phyloP scores from a whole-genome alignment of 92 coral and sea anemone genomes.

The Phenganax subtilis region DNA sequence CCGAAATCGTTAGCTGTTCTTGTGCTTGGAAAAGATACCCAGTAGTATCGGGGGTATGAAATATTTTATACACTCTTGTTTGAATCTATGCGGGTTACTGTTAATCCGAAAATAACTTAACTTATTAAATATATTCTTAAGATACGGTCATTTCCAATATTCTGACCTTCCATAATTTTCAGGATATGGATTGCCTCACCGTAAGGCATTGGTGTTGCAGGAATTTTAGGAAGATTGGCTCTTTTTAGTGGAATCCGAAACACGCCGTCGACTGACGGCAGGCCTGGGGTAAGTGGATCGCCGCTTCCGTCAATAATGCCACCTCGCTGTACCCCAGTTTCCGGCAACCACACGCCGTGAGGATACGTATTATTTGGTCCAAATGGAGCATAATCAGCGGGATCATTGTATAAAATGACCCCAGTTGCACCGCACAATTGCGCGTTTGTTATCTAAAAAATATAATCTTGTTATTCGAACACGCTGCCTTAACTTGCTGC shows the following conservation, averaged over 20 bases:
- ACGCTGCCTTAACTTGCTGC: too few species aligned
- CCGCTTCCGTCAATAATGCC: conserved; percentile 43
- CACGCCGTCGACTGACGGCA: conserved; percentile 75
- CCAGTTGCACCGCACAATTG: conserved; percentile 67
- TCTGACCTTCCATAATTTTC: conserved; percentile 52
- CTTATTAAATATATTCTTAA: too few species aligned
- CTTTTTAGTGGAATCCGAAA: conserved; percentile 51
- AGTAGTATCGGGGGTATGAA: too few species aligned
- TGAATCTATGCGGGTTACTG: too few species aligned
- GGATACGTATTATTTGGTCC: conserved; percentile 60
- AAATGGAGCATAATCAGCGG: conserved; percentile 62
- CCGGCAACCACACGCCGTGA: conserved; percentile 68
- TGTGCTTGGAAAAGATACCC: too few species aligned
- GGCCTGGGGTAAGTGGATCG: conserved; percentile 74
- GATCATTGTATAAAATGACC: conserved; percentile 71
- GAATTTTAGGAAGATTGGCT: conserved; percentile 54
- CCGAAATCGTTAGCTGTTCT: too few species aligned
- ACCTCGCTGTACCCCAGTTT: conserved; percentile 71
- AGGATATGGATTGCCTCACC: conserved; percentile 55
- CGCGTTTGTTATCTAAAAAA: conserved; percentile 59
- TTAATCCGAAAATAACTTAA: too few species aligned
- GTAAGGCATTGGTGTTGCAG: conserved; percentile 68
- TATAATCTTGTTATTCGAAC: background rate
- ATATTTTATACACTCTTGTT: too few species aligned
- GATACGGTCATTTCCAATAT: background rate